These are phyloP conservation scores for Iselma pallidipennis DNA, from an alignment of 2,888 invertebrate species.

Conservation along the genomic window DNA sequence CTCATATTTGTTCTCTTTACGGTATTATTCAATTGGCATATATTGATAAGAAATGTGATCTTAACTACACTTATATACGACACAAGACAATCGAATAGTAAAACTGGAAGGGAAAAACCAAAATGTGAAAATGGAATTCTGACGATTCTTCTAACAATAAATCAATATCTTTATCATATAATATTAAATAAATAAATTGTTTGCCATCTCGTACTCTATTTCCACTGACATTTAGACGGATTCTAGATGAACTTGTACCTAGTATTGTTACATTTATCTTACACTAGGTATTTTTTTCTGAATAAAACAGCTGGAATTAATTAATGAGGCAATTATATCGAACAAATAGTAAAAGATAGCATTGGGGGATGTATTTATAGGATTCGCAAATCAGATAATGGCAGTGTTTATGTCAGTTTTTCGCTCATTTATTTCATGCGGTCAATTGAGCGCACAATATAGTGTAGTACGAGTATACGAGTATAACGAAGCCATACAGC, in stretches of 20 bases:
- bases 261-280: neutral
- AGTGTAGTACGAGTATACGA: constrained; percentile 4
- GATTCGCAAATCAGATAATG: constrained; percentile 50
- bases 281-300: neutral
- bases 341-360: constrained; percentile 14
- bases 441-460: constrained; percentile 44
- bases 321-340: constrained; percentile 25
- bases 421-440: constrained; percentile 51
- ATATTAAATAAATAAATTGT: too few species aligned
- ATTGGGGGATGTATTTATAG: constrained; percentile 37
- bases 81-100: neutral
- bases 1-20: neutral
- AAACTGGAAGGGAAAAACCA: neutral
- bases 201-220: too few species aligned
- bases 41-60: constrained; percentile 1
- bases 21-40: neutral
- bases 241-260: neutral
- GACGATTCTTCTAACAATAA: neutral
- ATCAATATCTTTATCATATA: too few species aligned
- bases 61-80: too few species aligned
- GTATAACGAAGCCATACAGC: constrained; percentile 44
- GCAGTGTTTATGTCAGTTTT: constrained; percentile 50
- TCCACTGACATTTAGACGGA: too few species aligned
- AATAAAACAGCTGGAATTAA: constrained; percentile 6
- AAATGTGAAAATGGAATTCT: neutral